Base-by-base conservation (phyloP, 2,113 vertebrate species). In the Bubalus kerabau region DNA sequence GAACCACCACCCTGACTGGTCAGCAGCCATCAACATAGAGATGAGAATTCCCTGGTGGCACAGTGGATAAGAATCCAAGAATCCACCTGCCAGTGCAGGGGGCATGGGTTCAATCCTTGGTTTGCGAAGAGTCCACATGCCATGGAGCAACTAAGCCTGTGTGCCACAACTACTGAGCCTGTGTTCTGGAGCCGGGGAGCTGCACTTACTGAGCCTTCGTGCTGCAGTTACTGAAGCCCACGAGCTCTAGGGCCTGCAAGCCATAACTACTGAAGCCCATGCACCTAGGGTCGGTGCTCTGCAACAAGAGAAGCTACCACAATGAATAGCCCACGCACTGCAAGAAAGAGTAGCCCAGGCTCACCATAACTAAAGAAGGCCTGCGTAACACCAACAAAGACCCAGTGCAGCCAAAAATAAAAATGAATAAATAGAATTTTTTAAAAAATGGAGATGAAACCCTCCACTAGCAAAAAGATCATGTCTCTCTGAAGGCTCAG, bases 101-200 rank as follows among this genome's bases (percentile, higher is more conserved):
- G 67, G 19, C 67, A 71, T 36, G n/a, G n/a, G 67, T 21, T 36
- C 64, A 71, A 5, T 21, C 64, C 64, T 21, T 0, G 0, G 67
- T 74, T 0, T 74, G n/a, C 0, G 0, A 74, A 40, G 19, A 40
- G 12, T 74, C n/a, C n/a, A 40, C 0, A 1, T 23, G n/a, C n/a
- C n/a, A 40, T 3, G n/a, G 67, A 74, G 67, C n/a, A 36, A 6
- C 67, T 40, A 71, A 71, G 67, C 67, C 67, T 24, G 19, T 74
- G 19, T 0, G 0, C n/a, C 67, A 23, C 67, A 13, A 1, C 67
- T 40, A 23, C 67, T 71, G 67, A 74, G 67, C 19, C 67, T 40
- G 67, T 40, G 9, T 71, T 40, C 19, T 36, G 64, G 64, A 71
- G n/a, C 64, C 0, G 2, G 64, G 62, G 64, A 71, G n/a, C 64